A percentile compares a stretch with the other conserved stretches of the same genome.
phyloP scores from a whole-genome alignment of 92 coral and sea anemone genomes.

The Actinernus sp. region DNA sequence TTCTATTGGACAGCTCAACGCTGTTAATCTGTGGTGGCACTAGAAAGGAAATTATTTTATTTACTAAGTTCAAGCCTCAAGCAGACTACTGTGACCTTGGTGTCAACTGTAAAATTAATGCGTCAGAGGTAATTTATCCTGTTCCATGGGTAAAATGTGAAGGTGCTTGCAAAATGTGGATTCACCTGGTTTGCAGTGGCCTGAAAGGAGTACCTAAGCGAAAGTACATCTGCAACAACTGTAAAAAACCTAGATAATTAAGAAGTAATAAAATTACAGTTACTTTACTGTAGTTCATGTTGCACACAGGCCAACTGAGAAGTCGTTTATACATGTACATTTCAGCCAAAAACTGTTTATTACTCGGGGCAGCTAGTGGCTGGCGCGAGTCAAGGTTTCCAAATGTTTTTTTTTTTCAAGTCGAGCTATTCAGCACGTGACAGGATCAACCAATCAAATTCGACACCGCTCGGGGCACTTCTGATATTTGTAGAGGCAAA shows the following conservation, averaged over 20 bases:
- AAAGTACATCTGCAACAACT: slow-evolving; percentile 31
- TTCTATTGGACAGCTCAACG: slow-evolving; percentile 17
- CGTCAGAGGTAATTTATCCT: slow-evolving; percentile 26
- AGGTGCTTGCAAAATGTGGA: slow-evolving; percentile 29
- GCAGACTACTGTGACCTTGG: slow-evolving; percentile 42
- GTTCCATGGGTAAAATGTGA: slow-evolving; percentile 41
- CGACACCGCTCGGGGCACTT: too few relatives aligned
- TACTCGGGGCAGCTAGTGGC: too few relatives aligned
- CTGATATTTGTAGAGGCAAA: too few relatives aligned
- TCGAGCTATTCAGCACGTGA: too few relatives aligned
- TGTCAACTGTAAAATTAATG: slow-evolving; percentile 10
- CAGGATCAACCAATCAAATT: too few relatives aligned
- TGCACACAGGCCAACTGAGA: too few relatives aligned
- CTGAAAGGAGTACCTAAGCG: slow-evolving; percentile 22
- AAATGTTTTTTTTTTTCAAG: too few relatives aligned
- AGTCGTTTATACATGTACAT: too few relatives aligned
- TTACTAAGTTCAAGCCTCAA: slow-evolving; percentile 20
- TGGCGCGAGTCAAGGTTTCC: too few relatives aligned
- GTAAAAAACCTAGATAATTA: slow-evolving; percentile 13
- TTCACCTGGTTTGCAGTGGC: slow-evolving; percentile 34
- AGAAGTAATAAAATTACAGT: too few relatives aligned
- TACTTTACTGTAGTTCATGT: too few relatives aligned
- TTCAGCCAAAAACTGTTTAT: too few relatives aligned
- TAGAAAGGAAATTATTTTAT: slow-evolving; percentile 25
- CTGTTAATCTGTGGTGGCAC: slow-evolving; percentile 35